These are phyloP conservation scores for Enoplosus armatus DNA, from an alignment of 2,797 vertebrate species.

Conservation along the genomic window DNA sequence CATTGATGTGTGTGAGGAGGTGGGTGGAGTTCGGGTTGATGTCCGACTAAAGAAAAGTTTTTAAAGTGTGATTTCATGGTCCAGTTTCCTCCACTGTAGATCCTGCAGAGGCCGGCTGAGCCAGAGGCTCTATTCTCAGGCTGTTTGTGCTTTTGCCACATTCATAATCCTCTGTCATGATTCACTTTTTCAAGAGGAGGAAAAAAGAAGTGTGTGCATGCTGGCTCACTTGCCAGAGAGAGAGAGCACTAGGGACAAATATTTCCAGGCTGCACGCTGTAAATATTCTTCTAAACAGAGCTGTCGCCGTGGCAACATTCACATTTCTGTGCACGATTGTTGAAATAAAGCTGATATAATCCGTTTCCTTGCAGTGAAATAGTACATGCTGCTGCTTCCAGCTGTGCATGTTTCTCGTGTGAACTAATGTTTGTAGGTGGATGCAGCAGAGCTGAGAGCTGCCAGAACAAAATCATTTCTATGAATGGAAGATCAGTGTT, in stretches of 20 bases:
- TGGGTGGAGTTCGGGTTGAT: neutral
- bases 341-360: constrained; percentile 42
- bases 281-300: constrained; percentile 83
- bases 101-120: constrained; percentile 44
- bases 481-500: neutral
- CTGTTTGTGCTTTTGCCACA: constrained; percentile 74
- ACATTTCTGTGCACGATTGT: constrained; percentile 42
- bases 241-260: constrained; percentile 77
- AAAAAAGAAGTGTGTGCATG: constrained; percentile 25
- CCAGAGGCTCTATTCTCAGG: constrained; percentile 43
- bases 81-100: constrained; percentile 40
- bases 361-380: constrained; percentile 35
- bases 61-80: constrained; percentile 39
- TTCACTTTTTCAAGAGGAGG: constrained; percentile 67
- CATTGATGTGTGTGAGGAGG: neutral
- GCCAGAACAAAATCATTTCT: neutral
- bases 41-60: constrained; percentile 9
- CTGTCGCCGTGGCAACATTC: constrained; percentile 75
- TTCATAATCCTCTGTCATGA: constrained; percentile 77
- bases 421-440: neutral
- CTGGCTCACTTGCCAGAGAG: constrained; percentile 62
- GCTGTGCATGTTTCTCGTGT: neutral
- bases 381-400: neutral
- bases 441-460: constrained; percentile 11
- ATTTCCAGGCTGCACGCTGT: constrained; percentile 82